Evolutionary conservation across 2,888 invertebrate genomes (phyloP).

Genomic region (Dryococelus australis): DNA sequence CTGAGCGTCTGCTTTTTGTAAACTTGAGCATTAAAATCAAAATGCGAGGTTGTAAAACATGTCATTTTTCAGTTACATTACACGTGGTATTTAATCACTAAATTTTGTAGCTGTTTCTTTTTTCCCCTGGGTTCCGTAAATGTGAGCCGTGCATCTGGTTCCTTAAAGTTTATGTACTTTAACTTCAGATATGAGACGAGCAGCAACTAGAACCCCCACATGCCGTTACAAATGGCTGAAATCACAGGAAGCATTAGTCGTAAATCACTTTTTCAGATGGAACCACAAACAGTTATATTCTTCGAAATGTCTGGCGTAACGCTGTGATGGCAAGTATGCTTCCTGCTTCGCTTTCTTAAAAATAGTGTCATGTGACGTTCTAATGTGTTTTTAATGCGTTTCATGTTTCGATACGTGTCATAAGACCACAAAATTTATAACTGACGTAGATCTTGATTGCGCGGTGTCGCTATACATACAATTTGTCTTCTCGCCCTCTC

Average conservation of each 20-base stretch:
- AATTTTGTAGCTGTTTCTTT: neutral
- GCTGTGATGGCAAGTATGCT: neutral
- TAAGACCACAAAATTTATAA: neutral
- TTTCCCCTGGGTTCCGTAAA: neutral
- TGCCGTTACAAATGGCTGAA: neutral
- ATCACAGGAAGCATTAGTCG: constrained; percentile 7
- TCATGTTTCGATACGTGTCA: neutral
- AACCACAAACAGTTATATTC: neutral
- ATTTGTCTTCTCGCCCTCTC: no score
- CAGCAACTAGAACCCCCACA: neutral
- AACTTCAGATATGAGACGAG: constrained; percentile 8
- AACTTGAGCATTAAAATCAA: constrained; percentile 16
- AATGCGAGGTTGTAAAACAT: neutral
- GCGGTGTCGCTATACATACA: neutral
- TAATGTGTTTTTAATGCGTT: neutral
- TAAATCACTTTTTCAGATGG: neutral
- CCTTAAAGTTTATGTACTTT: neutral
- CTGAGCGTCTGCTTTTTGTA: neutral
- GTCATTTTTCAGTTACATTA: neutral
- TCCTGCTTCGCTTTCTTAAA: neutral
- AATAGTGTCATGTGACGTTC: neutral
- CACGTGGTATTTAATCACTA: neutral
- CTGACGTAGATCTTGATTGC: neutral
- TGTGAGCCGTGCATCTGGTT: neutral
- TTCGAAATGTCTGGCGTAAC: neutral